phyloP scores from a whole-genome alignment of 2,888 invertebrate species.

The Folsomia candida region DNA sequence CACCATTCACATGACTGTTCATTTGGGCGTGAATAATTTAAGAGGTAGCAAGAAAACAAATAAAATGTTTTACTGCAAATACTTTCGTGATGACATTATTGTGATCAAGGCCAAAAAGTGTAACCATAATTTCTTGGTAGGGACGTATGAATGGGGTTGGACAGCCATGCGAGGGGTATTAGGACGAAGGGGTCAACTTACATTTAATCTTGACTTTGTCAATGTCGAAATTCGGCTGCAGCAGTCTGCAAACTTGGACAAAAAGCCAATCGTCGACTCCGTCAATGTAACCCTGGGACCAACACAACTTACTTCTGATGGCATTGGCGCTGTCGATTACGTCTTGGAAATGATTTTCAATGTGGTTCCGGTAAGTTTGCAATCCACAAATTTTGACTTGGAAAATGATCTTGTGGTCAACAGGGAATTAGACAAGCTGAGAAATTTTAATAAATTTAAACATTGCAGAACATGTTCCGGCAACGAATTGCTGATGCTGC shows the following conservation, averaged over 20 bases:
- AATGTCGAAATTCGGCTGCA: slow-evolving; percentile 22
- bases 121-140: slow-evolving; percentile 11
- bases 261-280: slow-evolving; percentile 68
- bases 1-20: slow-evolving; percentile 28
- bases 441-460: too few relatives aligned
- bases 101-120: too few relatives aligned
- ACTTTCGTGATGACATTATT: too few relatives aligned
- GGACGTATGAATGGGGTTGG: slow-evolving; percentile 29
- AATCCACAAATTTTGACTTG: too few relatives aligned
- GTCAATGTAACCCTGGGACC: slow-evolving; percentile 77
- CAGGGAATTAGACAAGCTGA: too few relatives aligned
- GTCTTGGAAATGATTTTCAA: slow-evolving; percentile 75
- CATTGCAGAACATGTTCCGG: slow-evolving; percentile 78
- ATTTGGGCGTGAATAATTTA: slow-evolving; percentile 29
- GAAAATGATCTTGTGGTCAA: too few relatives aligned
- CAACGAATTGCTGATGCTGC: slow-evolving; percentile 83
- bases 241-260: slow-evolving; percentile 54
- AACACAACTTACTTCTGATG: slow-evolving; percentile 76
- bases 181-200: slow-evolving; percentile 11
- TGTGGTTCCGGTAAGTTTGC: slow-evolving; percentile 72
- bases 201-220: slow-evolving; percentile 48
- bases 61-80: not conserved
- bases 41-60: slow-evolving; percentile 19
- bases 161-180: slow-evolving; percentile 25
- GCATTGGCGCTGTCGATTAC: slow-evolving; percentile 79